Base-by-base conservation (phyloP, 2,888 invertebrate genomes). In the Ormyrus rosae region DNA sequence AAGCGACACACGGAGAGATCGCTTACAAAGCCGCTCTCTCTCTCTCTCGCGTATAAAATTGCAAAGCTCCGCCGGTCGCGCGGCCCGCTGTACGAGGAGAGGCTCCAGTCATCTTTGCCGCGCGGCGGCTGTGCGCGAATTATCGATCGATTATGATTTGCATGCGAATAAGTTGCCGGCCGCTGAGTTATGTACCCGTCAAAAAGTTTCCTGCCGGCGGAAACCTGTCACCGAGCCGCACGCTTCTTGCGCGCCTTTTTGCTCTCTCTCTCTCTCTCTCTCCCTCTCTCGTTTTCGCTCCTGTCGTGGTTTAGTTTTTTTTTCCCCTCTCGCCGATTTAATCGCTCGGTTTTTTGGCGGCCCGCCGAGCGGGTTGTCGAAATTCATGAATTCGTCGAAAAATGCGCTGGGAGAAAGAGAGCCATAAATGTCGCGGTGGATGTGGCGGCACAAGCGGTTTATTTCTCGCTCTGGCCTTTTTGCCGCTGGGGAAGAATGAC, bases 61-160 rank as follows among this genome's bases (percentile, higher is more conserved):
- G 48, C 13, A 51, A 51, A 48, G 10, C 51, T 3, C 11, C 4
- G 9, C 11, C 13, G 51, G 60, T 2, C 34, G n/a, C 51, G 34
- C 50, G 19, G 50, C 11, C 9, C 34, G 11, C 5, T 34, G 4
- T 3, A 5, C 13, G 13, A 19, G 45, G 9, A 19, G 19, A 19
- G 19, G 19, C 19, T 60, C 11, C 58, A 72, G 72, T 72, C 71
- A 61, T 78, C 71, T 72, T 78, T 11, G 72, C 19, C 19, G 46
- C 51, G 51, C 45, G 50, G 58, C 65, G 50, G 10, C 46, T 64
- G 67, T n/a, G 50, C 9, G 60, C 68, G 60, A 64, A 80, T 80
- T 74, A 80, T 80, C 46, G 80, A 80, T 80, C 80, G 80, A 80
- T 70, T 70, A 80, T 56, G 65, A 75, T 80, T 80, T 80, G 75